Base-by-base conservation (phyloP, 1,140 invertebrate genomes). In the Elymnias hypermnestra region DNA sequence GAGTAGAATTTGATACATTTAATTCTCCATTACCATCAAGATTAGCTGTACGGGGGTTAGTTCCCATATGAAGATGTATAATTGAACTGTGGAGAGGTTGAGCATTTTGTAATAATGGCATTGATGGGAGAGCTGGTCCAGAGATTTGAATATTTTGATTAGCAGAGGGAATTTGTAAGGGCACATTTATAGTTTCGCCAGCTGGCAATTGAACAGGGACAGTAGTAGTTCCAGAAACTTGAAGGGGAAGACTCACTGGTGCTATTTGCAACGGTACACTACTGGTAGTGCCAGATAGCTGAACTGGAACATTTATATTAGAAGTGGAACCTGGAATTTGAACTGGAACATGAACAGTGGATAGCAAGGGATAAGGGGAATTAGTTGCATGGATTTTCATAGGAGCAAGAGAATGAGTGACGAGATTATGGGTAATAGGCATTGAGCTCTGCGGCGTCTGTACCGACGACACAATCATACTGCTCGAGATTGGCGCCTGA, bases 401-500 rank as follows among this genome's bases (percentile, higher is more conserved):
- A 50, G 82, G 78, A 36, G 82, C 76, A 39, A 85, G 64, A 28
- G 82, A 81, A 45, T 83, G 78, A 17, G 82, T 83, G 17, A 83
- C 69, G 53, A 83, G 63, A 59, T 65, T 76, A 43, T 83, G 78
- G 41, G 75, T 72, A 7, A 83, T 72, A 41, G 79, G 71, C 60
- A 83, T 72, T 26, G 77, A 76, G 73, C 70, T 82, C 66, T 83
- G 82, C 35, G 77, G 70, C 52, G 73, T 72, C 52, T 79, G 77
- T 68, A 85, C 68, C 46, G 82, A 83, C 48, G 82, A 76, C 55
- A 85, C 74, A 59, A 85, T 77, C 82, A 85, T 83, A 61, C 82
- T 81, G 77, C 72, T 83, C 63, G 82, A 71, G 62, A 70, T 78
- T 64, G 78, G 77, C 63, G 82, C 70, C 78, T 85, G 77, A 63